phyloP scores from a whole-genome alignment of 2,888 invertebrate species.

The Lycophotia porphyrea region DNA sequence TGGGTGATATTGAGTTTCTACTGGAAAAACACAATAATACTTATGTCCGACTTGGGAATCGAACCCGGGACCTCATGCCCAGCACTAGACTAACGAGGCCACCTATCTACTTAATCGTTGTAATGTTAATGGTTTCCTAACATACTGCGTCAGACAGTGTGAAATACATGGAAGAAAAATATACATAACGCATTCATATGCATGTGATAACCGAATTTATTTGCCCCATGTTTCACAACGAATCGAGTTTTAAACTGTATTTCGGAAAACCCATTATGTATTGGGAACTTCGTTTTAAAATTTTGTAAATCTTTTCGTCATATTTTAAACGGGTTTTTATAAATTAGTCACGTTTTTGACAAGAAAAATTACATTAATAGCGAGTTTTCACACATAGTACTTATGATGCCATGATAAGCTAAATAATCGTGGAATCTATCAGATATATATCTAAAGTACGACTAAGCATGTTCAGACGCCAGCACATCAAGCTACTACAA shows the following conservation, averaged over 20 bases:
- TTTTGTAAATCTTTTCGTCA: background rate
- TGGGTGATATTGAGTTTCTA: background rate
- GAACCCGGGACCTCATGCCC: background rate
- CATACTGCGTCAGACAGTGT: background rate
- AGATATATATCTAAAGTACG: background rate
- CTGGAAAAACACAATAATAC: background rate
- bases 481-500: too few relatives aligned
- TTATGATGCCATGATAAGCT: background rate
- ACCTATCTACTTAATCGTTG: background rate
- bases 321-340: conserved; percentile 1
- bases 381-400: background rate
- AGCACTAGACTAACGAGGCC: background rate
- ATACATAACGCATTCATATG: background rate
- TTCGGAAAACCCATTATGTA: conserved; percentile 3
- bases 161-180: background rate
- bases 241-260: conserved; percentile 6
- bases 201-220: background rate
- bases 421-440: background rate
- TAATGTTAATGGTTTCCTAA: background rate
- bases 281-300: conserved; percentile 25
- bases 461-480: too few relatives aligned
- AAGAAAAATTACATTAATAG: background rate
- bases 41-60: background rate
- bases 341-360: conserved; percentile 4
- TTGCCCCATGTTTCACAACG: conserved; percentile 5